Base-by-base conservation (phyloP, 2,113 vertebrate genomes). In the Corythoichthys intestinalis region DNA sequence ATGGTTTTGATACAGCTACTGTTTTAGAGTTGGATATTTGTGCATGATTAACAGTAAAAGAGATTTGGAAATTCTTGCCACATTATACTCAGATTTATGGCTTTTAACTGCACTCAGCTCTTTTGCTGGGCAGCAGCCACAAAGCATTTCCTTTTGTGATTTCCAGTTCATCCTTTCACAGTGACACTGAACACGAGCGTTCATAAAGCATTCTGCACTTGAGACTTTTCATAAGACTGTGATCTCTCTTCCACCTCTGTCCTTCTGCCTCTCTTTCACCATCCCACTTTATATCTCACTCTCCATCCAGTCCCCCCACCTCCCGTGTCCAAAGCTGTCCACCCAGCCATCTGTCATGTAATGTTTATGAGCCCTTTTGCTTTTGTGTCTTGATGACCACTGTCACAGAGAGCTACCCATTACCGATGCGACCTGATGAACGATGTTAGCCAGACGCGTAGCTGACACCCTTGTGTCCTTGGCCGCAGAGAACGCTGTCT, bases 361-460 rank as follows among this genome's bases (percentile, higher is more conserved):
- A 86, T 91, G 90, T 91, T 91, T 91, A 90, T 90, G 86, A 85
- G 84, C 75, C 86, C 86, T 88, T 88, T 89, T 87, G 86, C 89
- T 90, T 91, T 90, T 89, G 86, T 90, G 87, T 90, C 85, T 88
- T 90, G 89, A 91, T 91, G 89, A 90, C 87, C 89, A 89, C 88
- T 90, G 90, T 91, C 90, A 90, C 83, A 80, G 85, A 85, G 84
- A 88, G 86, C 85, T 84, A 80, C 82, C 88, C 90, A 90, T 89
- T 89, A 90, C 90, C 80, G 85, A 81, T 87, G 85, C 75, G 83
- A 80, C 83, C 85, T 90, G 90, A 91, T 88, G 90, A 88, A 90
- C 86, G 90, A 90, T 87, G 86, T 80, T 85, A 86, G 83, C 85
- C 82, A 70, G 85, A 85, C 80, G 75, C 81, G 38, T 67, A 44